Percentiles rank a stretch among this genome's conserved stretches.
Conservation (phyloP, 1,140 invertebrate species). For the Drosophila nigrodunni region DNA sequence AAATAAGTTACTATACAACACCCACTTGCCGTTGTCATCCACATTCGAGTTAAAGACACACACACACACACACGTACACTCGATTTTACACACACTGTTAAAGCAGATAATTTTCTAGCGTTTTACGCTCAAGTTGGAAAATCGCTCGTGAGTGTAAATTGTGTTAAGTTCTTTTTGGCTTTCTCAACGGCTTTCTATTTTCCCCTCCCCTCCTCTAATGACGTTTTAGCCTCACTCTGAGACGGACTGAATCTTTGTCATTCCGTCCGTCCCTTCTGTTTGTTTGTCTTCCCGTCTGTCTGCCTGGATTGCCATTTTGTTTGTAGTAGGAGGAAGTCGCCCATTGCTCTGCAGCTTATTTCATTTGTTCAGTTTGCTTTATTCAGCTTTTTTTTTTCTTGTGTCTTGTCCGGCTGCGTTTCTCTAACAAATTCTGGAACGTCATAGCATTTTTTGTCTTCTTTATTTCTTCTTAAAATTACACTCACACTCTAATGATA, state of each 20-base stretch:
- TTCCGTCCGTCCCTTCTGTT: background rate
- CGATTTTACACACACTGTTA: background rate
- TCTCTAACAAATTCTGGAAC: slow-evolving; percentile 68
- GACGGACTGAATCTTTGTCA: background rate
- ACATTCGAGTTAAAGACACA: slow-evolving; percentile 11
- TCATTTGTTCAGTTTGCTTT: slow-evolving; percentile 19
- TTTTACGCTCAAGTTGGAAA: slow-evolving; percentile 74
- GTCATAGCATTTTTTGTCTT: slow-evolving; percentile 40
- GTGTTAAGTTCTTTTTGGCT: slow-evolving; percentile 81
- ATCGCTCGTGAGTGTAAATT: slow-evolving; percentile 79
- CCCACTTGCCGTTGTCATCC: slow-evolving; percentile 75
- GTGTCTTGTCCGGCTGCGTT: slow-evolving; percentile 52
- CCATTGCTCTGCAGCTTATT: slow-evolving; percentile 32
- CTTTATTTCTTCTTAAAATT: slow-evolving; percentile 51
- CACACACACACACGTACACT: slow-evolving; percentile 6
- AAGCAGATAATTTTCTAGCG: slow-evolving; percentile 59
- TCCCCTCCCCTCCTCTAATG: slow-evolving; percentile 56
- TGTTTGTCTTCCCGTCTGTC: slow-evolving; percentile 33
- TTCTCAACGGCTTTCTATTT: slow-evolving; percentile 76
- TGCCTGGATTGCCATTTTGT: slow-evolving; percentile 35
- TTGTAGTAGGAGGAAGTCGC: slow-evolving; percentile 52
- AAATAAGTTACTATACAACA: slow-evolving; percentile 40
- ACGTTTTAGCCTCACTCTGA: slow-evolving; percentile 53
- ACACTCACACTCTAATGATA: slow-evolving; percentile 68
- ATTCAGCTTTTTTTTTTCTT: background rate